Conservation (phyloP, 2,797 vertebrate species). For the Paratrypauchen microcephalus region DNA sequence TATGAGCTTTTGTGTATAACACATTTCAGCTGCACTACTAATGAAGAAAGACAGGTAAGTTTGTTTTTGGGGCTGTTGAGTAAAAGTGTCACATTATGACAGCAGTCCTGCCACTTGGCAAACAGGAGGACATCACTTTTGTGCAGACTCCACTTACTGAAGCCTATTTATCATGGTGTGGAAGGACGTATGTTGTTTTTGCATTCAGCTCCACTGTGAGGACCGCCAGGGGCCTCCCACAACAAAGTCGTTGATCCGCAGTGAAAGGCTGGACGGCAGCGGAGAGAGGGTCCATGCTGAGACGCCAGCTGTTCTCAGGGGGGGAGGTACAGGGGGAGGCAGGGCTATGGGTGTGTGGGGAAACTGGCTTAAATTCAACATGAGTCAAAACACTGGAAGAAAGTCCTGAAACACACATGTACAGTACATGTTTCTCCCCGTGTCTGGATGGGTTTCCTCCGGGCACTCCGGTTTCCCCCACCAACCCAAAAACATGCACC, state of each 20-base stretch:
- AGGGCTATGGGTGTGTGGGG: conserved; percentile 60
- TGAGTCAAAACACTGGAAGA: conserved; percentile 11
- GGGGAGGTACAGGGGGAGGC: conserved; percentile 42
- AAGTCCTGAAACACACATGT: too few species aligned
- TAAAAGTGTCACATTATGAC: background rate
- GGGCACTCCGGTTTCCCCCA: too few species aligned
- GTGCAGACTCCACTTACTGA: background rate
- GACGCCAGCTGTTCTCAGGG: conserved; percentile 72
- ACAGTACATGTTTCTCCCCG: too few species aligned
- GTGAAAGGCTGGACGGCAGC: conserved; percentile 56
- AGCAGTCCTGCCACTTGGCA: background rate
- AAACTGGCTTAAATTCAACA: conserved; percentile 41
- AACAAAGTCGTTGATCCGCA: conserved; percentile 50
- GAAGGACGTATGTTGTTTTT: conserved; percentile 21
- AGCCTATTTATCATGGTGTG: conserved; percentile 23
- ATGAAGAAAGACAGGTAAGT: background rate
- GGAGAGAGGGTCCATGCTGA: conserved; percentile 55
- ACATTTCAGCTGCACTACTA: background rate
- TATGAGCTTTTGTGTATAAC: background rate
- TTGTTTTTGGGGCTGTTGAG: background rate
- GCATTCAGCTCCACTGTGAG: conserved; percentile 28
- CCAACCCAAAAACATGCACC: too few species aligned
- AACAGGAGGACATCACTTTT: background rate
- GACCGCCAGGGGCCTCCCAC: conserved; percentile 60
- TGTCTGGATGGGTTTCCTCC: too few species aligned